Evolutionary conservation across 2,888 invertebrate genomes (phyloP).

Genomic region (Tenthredo livida): DNA sequence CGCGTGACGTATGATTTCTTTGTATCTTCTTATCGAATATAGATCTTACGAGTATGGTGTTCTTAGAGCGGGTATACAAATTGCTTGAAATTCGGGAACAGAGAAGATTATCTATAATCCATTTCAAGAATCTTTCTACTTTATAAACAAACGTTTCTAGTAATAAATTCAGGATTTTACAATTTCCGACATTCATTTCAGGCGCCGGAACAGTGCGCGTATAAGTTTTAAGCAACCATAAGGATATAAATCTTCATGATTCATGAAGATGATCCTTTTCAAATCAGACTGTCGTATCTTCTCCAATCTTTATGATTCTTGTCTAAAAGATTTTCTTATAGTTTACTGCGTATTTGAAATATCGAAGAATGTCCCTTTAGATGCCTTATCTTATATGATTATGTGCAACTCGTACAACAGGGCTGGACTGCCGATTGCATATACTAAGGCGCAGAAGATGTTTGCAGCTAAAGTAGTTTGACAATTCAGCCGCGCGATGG

Average conservation of each 20-base stretch:
- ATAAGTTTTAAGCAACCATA: not conserved
- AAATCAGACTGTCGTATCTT: too few species aligned
- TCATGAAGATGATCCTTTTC: too few species aligned
- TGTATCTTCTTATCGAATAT: not conserved
- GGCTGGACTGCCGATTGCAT: not conserved
- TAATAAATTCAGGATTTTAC: not conserved
- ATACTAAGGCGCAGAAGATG: not conserved
- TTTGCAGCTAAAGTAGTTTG: not conserved
- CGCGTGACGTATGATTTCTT: not conserved
- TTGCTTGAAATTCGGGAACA: not conserved
- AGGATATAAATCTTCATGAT: too few species aligned
- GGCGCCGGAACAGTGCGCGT: not conserved
- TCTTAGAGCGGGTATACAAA: not conserved
- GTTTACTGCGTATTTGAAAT: too few species aligned
- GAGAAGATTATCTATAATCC: not conserved
- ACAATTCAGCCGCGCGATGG: not conserved
- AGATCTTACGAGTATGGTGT: not conserved
- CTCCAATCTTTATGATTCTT: too few species aligned
- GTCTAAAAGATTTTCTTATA: too few species aligned
- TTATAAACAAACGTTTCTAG: not conserved
- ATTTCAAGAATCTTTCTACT: not conserved
- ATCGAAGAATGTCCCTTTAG: too few species aligned
- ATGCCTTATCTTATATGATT: not conserved
- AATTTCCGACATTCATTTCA: not conserved
- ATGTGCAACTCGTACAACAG: not conserved